Base-by-base conservation (phyloP, 2,888 invertebrate species). In the Ischnura elegans region DNA sequence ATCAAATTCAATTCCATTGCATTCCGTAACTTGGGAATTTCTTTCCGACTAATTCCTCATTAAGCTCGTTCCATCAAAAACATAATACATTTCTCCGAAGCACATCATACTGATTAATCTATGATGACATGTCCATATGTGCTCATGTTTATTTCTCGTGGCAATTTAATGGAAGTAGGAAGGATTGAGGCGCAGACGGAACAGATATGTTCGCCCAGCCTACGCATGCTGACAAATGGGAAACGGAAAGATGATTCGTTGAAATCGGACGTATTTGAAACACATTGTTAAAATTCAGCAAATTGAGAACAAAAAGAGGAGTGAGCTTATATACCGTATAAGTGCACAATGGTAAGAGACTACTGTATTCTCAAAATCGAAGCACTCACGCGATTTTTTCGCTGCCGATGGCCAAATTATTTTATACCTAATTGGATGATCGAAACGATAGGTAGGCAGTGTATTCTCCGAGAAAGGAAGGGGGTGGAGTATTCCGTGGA, bases 351-450 rank as follows among this genome's bases (percentile, higher is more conserved):
- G 36, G 76, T 36, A 76, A 36, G 13, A 76, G 76, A 36, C 76
- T n/a, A n/a, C n/a, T 36, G 76, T 21, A 25, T 3, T 36, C 36
- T 36, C 36, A 76, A 61, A 76, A 36, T 36, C 76, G 76, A 76
- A 76, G 76, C 76, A 76, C 29, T 76, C 36, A 25, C 2, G 10
- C 0, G 29, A 0, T 13, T 36, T 76, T 76, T 76, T 76, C 51
- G 2, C 51, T 76, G 13, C 76, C 13, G 36, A 76, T 76, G 5
- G 36, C 76, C 76, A 36, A 76, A 76, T 76, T 76, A 76, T 36
- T 76, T 76, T 29, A 76, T 36, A 13, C 1, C 76, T 76, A 76
- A 76, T 76, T 76, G 76, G 76, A 76, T 76, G 76, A 76, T 76
- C 76, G 29, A 36, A 76, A 76, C 36, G 76, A 76, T 76, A 13